Percentiles rank a stretch among this genome's conserved stretches.
Conservation (phyloP, 2,113 vertebrate genomes). For the Pygoscelis antarcticus region DNA sequence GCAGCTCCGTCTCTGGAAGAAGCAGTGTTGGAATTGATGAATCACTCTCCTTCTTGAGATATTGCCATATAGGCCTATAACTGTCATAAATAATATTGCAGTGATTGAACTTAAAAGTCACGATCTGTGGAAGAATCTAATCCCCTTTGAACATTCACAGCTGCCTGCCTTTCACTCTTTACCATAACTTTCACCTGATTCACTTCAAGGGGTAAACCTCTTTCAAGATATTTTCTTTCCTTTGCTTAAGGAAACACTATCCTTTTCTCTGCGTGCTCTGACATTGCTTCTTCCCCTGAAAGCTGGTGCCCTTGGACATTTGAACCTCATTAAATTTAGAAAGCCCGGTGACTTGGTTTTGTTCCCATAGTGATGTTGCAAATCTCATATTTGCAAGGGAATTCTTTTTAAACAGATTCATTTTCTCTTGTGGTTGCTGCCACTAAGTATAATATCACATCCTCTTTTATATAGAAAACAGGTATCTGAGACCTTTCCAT, state of each 20-base stretch:
- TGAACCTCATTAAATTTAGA: constrained; percentile 71
- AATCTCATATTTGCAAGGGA: constrained; percentile 60
- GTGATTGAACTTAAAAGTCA: constrained; percentile 24
- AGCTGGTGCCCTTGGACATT: constrained; percentile 65
- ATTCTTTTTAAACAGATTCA: constrained; percentile 25
- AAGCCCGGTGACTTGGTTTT: constrained; percentile 32
- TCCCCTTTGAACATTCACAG: not conserved
- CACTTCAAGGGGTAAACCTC: constrained; percentile 33
- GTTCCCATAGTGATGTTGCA: constrained; percentile 56
- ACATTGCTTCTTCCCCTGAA: constrained; percentile 62
- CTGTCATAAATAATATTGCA: constrained; percentile 37
- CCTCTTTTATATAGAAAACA: not conserved
- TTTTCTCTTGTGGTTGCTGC: not conserved
- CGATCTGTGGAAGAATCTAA: not conserved
- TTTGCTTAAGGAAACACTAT: constrained; percentile 51
- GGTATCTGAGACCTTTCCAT: not conserved
- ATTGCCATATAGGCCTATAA: constrained; percentile 12
- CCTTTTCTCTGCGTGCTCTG: constrained; percentile 32
- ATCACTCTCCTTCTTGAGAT: constrained; percentile 57
- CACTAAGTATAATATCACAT: not conserved
- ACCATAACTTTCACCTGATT: constrained; percentile 4
- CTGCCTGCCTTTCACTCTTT: not conserved
- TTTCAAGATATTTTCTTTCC: constrained; percentile 43
- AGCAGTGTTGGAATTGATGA: constrained; percentile 35
- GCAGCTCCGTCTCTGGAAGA: constrained; percentile 30